Conservation (phyloP, 2,888 invertebrate species). For the Phaedon cochleariae region DNA sequence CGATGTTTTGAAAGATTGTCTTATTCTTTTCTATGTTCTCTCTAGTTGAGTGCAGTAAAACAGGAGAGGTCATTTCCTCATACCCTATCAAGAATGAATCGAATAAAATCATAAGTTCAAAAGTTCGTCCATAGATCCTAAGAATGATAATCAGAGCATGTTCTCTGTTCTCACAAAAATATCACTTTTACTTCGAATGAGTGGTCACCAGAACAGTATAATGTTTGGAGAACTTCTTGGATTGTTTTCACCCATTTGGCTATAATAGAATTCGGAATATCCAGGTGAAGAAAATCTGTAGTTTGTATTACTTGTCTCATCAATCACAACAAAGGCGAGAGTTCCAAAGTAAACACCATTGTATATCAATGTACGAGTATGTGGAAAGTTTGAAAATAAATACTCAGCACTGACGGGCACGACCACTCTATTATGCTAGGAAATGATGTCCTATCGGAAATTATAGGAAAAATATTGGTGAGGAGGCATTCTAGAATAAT, state of each 20-base stretch:
- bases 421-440: not conserved
- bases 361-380: not conserved
- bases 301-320: not conserved
- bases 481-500: too few species aligned
- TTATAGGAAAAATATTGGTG: too few species aligned
- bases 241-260: too few species aligned
- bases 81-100: not conserved
- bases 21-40: not conserved
- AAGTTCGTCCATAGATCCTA: too few species aligned
- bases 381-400: not conserved
- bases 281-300: not conserved
- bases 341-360: not conserved
- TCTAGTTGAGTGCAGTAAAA: not conserved
- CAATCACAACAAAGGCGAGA: not conserved
- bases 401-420: not conserved
- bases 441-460: not conserved
- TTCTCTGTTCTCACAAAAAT: too few species aligned
- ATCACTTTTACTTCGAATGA: too few species aligned
- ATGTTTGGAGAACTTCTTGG: too few species aligned
- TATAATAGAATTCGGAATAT: not conserved
- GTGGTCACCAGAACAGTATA: too few species aligned
- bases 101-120: too few species aligned
- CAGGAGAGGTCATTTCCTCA: not conserved
- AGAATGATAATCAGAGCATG: too few species aligned
- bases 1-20: not conserved